Evolutionary conservation across 2,888 invertebrate species (phyloP).

Genomic region (Spisula solida): DNA sequence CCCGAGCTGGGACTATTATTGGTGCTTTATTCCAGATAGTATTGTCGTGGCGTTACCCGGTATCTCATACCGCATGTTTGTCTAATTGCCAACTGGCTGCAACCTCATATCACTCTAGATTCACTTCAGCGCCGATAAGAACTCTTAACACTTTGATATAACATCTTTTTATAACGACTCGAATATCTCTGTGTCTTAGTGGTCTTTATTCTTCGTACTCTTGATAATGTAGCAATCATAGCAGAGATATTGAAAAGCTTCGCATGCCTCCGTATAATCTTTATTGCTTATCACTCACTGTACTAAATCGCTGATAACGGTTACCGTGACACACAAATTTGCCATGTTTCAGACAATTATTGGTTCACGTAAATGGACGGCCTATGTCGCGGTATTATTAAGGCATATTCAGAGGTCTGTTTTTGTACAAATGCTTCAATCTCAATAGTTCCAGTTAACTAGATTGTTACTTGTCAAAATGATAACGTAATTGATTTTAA

Average conservation of each 20-base stretch:
- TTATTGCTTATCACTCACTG: neutral
- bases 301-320: too few species aligned
- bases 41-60: neutral
- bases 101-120: neutral
- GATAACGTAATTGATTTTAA: too few species aligned
- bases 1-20: neutral
- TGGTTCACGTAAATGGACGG: neutral
- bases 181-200: neutral
- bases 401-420: neutral
- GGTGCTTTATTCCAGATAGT: neutral
- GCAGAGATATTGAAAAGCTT: neutral
- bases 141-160: neutral
- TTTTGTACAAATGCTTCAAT: neutral
- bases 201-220: neutral
- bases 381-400: neutral
- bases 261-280: neutral
- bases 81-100: neutral
- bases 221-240: neutral
- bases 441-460: too few species aligned
- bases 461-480: too few species aligned
- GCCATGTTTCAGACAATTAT: neutral
- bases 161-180: neutral
- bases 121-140: neutral
- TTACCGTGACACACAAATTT: too few species aligned
- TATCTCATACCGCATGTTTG: slow-evolving; percentile 7